Conservation (phyloP, 2,113 vertebrate genomes). For the Myrmophylax atrothorax region DNA sequence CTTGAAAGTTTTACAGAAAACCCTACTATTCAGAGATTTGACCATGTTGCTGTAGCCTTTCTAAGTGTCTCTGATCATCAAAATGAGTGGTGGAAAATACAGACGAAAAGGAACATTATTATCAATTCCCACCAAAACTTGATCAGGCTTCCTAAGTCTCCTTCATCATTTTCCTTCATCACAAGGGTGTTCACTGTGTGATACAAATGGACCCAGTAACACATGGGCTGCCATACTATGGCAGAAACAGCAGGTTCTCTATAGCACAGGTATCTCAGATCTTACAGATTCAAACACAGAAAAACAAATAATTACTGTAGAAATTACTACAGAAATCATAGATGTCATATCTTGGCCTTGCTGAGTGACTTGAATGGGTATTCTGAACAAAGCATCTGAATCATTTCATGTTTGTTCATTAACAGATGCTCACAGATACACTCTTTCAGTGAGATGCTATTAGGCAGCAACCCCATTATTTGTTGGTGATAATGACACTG, state of each 20-base stretch:
- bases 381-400: neutral
- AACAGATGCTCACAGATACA: neutral
- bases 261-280: neutral
- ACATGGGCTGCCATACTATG: neutral
- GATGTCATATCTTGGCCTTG: neutral
- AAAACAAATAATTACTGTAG: neutral
- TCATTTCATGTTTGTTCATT: neutral
- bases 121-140: neutral
- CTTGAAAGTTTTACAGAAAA: neutral
- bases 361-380: neutral
- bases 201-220: rapidly evolving
- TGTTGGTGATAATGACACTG: neutral
- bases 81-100: neutral
- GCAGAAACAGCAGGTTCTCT: neutral
- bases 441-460: neutral
- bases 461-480: neutral
- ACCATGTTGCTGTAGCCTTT: neutral
- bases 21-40: neutral
- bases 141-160: neutral
- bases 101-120: neutral
- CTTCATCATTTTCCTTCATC: neutral
- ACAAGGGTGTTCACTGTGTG: neutral
- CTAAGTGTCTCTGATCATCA: neutral
- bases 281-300: neutral
- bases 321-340: neutral